Base-by-base conservation (phyloP, 37 sponge, comb jelly and placozoan genomes). In the Oopsacas minuta region DNA sequence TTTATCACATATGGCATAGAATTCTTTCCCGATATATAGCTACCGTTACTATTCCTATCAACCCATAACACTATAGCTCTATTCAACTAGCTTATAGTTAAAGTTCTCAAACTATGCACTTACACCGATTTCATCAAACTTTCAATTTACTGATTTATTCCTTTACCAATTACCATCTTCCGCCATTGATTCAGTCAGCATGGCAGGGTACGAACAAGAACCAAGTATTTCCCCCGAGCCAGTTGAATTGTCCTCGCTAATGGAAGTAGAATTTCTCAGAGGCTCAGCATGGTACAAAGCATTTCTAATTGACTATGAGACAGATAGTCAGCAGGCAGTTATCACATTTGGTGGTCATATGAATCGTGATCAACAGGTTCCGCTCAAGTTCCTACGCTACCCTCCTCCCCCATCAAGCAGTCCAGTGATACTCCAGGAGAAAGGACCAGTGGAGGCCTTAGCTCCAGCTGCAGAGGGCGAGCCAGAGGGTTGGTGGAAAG, bases 401-500 rank as follows among this genome's bases (percentile, higher is more conserved):
- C 75, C 75, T 12, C 75, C 75, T 34, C 22, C 75, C 75, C 75
- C 75, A 32, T 10, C 75, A 3, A 61, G 75, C 75, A 61, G 75
- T 12, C 75, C 75, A 12, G 75, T 61, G 75, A 61, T 5, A 25
- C 75, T 61, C 1, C 75, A 61, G 75, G 75, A 61, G 75, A 61
- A 61, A 61, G 75, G 75, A 25, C 75, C 75, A 25, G 75, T 61
- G 75, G 75, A 92, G 90, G 94, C 90, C 1, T 61, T 85, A 23
- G 84, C 91, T 0, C 94, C 94, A 25, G 89, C 89, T 81, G 84
- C 91, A 12, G 91, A 91, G 35, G 87, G 86, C 32, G 94, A 93
- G 39, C 90, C 90, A 0, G 36, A 88, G 0, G 94, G 94, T 0
- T 93, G 94, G 94, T 93, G 94, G 94, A 83, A 86, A 8, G 91